Evolutionary conservation across 2,797 vertebrate genomes (phyloP).

Genomic region (Sebastes oblongus): DNA sequence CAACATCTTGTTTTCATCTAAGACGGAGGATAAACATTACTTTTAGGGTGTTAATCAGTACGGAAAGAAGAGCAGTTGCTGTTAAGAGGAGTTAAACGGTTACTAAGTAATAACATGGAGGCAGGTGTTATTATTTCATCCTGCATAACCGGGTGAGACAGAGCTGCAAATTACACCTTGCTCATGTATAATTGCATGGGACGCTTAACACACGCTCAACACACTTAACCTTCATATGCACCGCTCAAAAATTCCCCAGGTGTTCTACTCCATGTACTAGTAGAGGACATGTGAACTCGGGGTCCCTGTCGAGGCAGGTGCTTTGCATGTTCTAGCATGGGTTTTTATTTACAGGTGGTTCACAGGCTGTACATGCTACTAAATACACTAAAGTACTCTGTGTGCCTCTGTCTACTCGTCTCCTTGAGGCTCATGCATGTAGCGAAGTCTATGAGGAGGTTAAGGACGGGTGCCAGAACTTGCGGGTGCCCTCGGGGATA

Average conservation of each 20-base stretch:
- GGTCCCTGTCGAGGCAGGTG: background rate
- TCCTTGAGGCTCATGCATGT: background rate
- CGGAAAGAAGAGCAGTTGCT: background rate
- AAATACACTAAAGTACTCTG: background rate
- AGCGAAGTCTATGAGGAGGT: background rate
- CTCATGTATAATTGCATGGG: background rate
- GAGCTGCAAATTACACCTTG: background rate
- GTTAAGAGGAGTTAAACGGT: background rate
- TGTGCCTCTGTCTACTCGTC: background rate
- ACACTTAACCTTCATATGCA: background rate
- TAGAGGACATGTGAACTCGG: background rate
- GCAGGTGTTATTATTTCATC: background rate
- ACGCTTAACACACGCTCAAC: background rate
- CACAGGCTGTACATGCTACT: background rate
- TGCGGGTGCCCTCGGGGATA: background rate
- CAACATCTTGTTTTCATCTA: background rate
- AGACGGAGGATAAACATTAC: background rate
- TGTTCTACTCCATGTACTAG: background rate
- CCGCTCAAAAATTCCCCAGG: background rate
- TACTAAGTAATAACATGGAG: background rate
- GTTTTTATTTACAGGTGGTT: background rate
- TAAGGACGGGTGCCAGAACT: background rate
- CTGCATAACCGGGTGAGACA: background rate
- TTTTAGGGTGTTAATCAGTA: background rate
- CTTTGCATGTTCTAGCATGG: background rate